A percentile compares a stretch with the other conserved stretches of the same genome.
These are phyloP conservation scores for Parascotia fuliginaria DNA, from an alignment of 2,888 invertebrate genomes.

Conservation along the genomic window DNA sequence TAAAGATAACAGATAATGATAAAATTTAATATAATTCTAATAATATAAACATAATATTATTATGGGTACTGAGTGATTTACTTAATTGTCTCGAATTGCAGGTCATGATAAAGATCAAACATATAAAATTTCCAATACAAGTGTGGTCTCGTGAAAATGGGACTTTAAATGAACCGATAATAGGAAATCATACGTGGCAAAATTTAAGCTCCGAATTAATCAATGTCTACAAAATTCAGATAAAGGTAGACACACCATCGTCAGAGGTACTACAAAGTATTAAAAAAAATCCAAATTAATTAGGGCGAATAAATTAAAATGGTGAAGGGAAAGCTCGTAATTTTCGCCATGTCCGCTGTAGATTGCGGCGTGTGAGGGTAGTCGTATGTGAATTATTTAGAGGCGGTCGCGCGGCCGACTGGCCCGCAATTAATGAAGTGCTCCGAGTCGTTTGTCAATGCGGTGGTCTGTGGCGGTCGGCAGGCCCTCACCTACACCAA, in stretches of 20 bases:
- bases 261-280: conserved; percentile 45
- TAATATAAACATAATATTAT: too few species aligned
- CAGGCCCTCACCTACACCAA: conserved; percentile 63
- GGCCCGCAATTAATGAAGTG: conserved; percentile 82
- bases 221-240: conserved; percentile 41
- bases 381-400: conserved; percentile 81
- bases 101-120: not conserved
- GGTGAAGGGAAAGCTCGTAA: conserved; percentile 60
- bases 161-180: conserved; percentile 19
- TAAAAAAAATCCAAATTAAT: conserved; percentile 62
- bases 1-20: not conserved
- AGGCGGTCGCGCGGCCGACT: conserved; percentile 73
- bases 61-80: too few species aligned
- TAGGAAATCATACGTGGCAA: conserved; percentile 41
- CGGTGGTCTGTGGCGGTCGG: conserved; percentile 62
- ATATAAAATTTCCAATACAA: not conserved
- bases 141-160: conserved; percentile 26
- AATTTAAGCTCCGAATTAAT: conserved; percentile 43
- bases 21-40: too few species aligned
- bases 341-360: conserved; percentile 62
- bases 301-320: conserved; percentile 60
- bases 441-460: conserved; percentile 80
- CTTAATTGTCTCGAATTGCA: not conserved
- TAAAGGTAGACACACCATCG: conserved; percentile 26
- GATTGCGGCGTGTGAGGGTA: conserved; percentile 64